Evolutionary conservation across 2,888 invertebrate species (phyloP).

Genomic region (Sclerodermus sp.): DNA sequence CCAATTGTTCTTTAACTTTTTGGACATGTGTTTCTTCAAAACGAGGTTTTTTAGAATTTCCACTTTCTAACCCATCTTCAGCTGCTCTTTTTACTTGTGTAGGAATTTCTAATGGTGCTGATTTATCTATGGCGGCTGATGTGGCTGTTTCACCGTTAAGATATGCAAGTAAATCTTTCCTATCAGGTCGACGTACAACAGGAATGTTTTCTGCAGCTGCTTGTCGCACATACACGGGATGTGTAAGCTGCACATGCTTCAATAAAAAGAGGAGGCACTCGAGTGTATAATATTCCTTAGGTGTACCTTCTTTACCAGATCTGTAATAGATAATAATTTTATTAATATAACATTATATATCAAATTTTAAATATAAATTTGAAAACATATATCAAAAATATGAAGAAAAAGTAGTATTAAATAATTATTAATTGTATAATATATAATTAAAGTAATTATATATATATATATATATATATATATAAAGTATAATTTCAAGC

Average conservation of each 20-base stretch:
- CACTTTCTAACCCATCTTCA: slow-evolving; percentile 76
- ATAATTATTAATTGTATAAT: no score
- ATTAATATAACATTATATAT: no score
- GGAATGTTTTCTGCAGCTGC: slow-evolving; percentile 96
- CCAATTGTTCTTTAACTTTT: slow-evolving; percentile 91
- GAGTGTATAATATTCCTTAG: slow-evolving; percentile 95
- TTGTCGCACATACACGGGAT: slow-evolving; percentile 96
- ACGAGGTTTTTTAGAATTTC: slow-evolving; percentile 83
- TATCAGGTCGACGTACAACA: slow-evolving; percentile 92
- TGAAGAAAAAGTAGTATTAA: no score
- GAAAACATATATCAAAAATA: no score
- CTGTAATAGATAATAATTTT: slow-evolving; percentile 55
- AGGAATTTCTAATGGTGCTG: slow-evolving; percentile 94
- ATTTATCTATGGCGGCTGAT: slow-evolving; percentile 93
- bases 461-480: no score
- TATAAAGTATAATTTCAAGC: no score
- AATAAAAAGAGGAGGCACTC: slow-evolving; percentile 94
- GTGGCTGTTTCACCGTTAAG: slow-evolving; percentile 93
- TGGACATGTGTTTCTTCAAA: slow-evolving; percentile 92
- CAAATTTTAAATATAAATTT: no score
- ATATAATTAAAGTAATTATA: no score
- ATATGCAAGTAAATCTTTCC: slow-evolving; percentile 92
- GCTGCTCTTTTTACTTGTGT: slow-evolving; percentile 87
- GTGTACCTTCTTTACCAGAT: slow-evolving; percentile 86
- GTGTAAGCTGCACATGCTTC: slow-evolving; percentile 88